These are phyloP conservation scores for Sarcophaga caerulescens DNA, from an alignment of 2,888 invertebrate genomes.

Conservation along the genomic window DNA sequence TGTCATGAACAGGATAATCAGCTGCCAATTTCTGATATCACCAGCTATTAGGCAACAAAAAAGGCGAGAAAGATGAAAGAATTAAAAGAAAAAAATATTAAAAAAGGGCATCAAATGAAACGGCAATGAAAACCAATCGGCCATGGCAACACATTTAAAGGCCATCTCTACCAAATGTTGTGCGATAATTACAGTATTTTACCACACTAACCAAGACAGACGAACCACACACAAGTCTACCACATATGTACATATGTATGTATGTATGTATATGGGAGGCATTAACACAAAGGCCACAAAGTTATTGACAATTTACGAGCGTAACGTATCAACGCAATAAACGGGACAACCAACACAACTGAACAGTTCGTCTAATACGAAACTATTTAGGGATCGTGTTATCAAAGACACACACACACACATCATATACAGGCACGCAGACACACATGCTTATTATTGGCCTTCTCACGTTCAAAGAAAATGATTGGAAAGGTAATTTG, in stretches of 20 bases:
- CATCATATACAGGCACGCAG: no score
- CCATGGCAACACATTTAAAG: constrained; percentile 46
- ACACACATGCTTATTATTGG: not conserved
- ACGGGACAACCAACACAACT: constrained; percentile 32
- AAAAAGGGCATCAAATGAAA: not conserved
- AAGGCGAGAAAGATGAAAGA: constrained; percentile 8
- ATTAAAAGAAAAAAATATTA: not conserved
- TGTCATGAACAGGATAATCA: constrained; percentile 46
- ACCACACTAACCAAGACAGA: constrained; percentile 19
- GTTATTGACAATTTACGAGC: constrained; percentile 68
- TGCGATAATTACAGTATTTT: constrained; percentile 65
- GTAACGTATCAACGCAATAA: constrained; percentile 48
- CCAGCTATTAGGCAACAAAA: constrained; percentile 6
- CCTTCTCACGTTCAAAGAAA: constrained; percentile 48
- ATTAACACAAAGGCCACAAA: not conserved
- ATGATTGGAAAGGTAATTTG: constrained; percentile 65
- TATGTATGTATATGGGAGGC: not conserved
- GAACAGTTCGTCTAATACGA: constrained; percentile 54
- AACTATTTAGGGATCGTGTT: constrained; percentile 51
- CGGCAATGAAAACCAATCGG: constrained; percentile 28
- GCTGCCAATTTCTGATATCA: constrained; percentile 58
- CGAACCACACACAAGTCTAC: not conserved
- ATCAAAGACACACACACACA: not conserved
- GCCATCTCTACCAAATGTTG: constrained; percentile 64
- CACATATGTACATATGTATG: not conserved